Percentiles rank a stretch among this genome's conserved stretches.
Conservation (phyloP, 2,113 vertebrate species). For the Pachypanchax playfairii region DNA sequence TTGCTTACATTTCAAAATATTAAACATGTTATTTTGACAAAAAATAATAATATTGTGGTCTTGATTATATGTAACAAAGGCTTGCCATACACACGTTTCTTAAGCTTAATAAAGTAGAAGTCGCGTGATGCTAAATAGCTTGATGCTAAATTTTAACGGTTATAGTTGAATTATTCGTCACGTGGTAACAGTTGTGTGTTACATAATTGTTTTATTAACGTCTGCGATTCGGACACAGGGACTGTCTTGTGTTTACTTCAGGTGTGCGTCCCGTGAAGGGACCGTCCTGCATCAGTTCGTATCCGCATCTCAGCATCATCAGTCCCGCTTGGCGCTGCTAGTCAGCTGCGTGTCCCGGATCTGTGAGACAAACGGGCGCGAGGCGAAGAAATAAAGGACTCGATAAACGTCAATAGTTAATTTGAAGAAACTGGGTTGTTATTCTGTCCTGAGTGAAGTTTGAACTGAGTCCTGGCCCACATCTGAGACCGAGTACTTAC, state of each 20-base stretch:
- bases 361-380: neutral
- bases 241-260: conserved; percentile 30
- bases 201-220: neutral
- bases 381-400: neutral
- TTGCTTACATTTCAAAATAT: too few relatives aligned
- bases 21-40: too few relatives aligned
- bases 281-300: conserved; percentile 59
- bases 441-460: conserved; percentile 59
- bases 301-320: conserved; percentile 42
- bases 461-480: conserved; percentile 56
- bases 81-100: neutral
- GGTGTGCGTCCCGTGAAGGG: conserved; percentile 37
- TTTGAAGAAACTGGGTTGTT: neutral
- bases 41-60: too few relatives aligned
- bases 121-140: conserved; percentile 14
- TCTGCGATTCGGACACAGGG: neutral
- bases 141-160: neutral
- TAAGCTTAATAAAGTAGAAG: conserved; percentile 31
- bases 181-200: neutral
- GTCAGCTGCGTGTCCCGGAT: conserved; percentile 23
- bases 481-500: conserved; percentile 83
- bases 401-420: fast-evolving
- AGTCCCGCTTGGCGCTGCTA: conserved; percentile 11
- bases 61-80: neutral
- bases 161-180: neutral